phyloP scores from a whole-genome alignment of 2,888 invertebrate genomes.

The Rosalia funebris region DNA sequence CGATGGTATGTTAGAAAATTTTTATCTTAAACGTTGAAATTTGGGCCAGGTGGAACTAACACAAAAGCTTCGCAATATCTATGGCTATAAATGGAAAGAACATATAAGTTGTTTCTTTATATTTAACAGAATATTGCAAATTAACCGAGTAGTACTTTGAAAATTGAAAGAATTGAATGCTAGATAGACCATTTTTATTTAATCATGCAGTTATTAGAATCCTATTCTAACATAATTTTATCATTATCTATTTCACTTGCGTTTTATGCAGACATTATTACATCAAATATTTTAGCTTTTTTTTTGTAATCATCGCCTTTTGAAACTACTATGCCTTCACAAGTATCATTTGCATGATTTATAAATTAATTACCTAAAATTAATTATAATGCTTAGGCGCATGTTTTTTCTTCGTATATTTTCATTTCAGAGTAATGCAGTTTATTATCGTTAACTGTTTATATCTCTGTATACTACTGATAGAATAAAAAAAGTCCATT shows the following conservation, averaged over 20 bases:
- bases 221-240: constrained; percentile 8
- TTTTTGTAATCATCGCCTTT: constrained; percentile 17
- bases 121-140: constrained; percentile 15
- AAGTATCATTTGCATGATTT: constrained; percentile 32
- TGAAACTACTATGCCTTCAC: constrained; percentile 45
- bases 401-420: constrained; percentile 33
- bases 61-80: constrained; percentile 12
- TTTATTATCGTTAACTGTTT: constrained; percentile 20
- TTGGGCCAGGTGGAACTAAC: constrained; percentile 24
- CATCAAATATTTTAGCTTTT: constrained; percentile 13
- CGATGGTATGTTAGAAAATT: constrained; percentile 44
- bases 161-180: constrained; percentile 20
- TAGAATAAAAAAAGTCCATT: too few species aligned
- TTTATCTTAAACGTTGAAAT: constrained; percentile 36
- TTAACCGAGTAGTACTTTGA: constrained; percentile 17
- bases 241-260: constrained; percentile 4
- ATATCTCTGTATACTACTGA: too few species aligned
- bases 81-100: constrained; percentile 1
- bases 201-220: constrained; percentile 11
- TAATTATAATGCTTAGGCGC: constrained; percentile 42
- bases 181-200: constrained; percentile 8
- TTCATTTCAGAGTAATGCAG: constrained; percentile 2
- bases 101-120: background rate
- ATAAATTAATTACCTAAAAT: constrained; percentile 18
- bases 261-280: constrained; percentile 15